These are phyloP conservation scores for Alcedo atthis DNA, from an alignment of 2,797 vertebrate species.

Conservation along the genomic window DNA sequence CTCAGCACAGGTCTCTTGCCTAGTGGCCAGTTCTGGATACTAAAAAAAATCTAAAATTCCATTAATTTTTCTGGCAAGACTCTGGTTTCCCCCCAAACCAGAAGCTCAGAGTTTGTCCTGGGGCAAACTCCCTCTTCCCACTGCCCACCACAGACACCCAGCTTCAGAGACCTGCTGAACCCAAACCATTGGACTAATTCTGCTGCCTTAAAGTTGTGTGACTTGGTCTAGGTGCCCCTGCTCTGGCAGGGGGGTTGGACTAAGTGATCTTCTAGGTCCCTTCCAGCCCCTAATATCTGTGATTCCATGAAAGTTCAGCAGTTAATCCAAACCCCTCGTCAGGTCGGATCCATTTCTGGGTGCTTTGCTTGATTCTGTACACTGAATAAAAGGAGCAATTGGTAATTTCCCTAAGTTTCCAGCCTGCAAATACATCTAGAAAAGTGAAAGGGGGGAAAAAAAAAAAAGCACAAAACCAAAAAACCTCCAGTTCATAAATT, in stretches of 20 bases:
- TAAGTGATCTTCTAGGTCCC: no score
- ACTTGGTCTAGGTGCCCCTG: no score
- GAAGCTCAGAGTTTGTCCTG: background rate
- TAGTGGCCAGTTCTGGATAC: background rate
- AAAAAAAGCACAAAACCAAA: background rate
- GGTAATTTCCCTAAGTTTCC: background rate
- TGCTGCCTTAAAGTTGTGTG: background rate
- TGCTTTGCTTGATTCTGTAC: background rate
- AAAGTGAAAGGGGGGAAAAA: background rate
- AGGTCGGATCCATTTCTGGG: background rate
- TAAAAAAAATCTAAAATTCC: background rate
- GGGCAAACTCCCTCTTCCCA: background rate
- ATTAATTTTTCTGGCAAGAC: background rate
- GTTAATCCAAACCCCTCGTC: background rate
- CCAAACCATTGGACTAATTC: slow-evolving; percentile 14
- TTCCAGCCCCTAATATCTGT: no score
- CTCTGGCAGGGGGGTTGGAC: no score
- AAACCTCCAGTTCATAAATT: slow-evolving; percentile 34
- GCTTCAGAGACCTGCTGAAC: background rate
- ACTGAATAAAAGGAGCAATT: slow-evolving; percentile 22
- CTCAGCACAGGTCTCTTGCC: background rate
- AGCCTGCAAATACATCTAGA: background rate
- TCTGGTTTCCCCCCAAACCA: background rate
- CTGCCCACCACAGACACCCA: background rate
- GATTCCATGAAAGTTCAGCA: background rate